Conservation (phyloP, 2,888 invertebrate species). For the Mesorhabditis spiculigera region DNA sequence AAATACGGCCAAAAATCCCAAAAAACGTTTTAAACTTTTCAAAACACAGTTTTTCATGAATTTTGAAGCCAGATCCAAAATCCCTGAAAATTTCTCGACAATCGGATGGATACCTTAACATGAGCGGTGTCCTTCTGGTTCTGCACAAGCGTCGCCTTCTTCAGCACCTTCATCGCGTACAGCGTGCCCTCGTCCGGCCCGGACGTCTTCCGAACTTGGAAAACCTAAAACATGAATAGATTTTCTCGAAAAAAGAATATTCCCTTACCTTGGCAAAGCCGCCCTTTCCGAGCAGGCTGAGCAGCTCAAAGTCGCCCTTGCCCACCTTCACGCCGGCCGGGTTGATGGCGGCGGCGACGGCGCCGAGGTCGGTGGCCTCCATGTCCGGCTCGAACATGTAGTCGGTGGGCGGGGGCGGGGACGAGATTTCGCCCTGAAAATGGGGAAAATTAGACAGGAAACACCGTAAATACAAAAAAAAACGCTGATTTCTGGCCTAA, state of each 20-base stretch:
- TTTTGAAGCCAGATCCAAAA: too few species aligned
- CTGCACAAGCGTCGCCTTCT: slow-evolving; percentile 86
- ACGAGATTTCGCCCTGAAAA: slow-evolving; percentile 41
- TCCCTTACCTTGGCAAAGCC: slow-evolving; percentile 89
- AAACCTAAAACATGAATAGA: slow-evolving; percentile 59
- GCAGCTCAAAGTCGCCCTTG: slow-evolving; percentile 88
- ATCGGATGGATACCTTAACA: slow-evolving; percentile 74
- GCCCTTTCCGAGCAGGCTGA: slow-evolving; percentile 92
- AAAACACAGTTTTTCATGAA: too few species aligned
- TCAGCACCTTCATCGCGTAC: slow-evolving; percentile 98
- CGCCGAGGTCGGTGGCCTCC: slow-evolving; percentile 72
- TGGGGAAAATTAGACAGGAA: too few species aligned
- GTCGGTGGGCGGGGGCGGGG: slow-evolving; percentile 41
- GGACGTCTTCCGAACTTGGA: slow-evolving; percentile 77
- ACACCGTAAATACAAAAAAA: too few species aligned
- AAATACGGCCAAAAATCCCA: too few species aligned
- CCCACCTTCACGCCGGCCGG: slow-evolving; percentile 70
- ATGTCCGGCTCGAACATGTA: slow-evolving; percentile 65
- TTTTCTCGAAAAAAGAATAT: slow-evolving; percentile 11
- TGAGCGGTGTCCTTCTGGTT: slow-evolving; percentile 98
- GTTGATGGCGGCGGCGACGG: slow-evolving; percentile 71
- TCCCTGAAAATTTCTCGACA: too few species aligned
- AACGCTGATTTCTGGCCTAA: too few species aligned
- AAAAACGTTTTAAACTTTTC: too few species aligned
- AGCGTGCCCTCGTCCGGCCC: slow-evolving; percentile 85